Evolutionary conservation across 2,888 invertebrate genomes (phyloP).

Genomic region (Schrankia costaestrigalis): DNA sequence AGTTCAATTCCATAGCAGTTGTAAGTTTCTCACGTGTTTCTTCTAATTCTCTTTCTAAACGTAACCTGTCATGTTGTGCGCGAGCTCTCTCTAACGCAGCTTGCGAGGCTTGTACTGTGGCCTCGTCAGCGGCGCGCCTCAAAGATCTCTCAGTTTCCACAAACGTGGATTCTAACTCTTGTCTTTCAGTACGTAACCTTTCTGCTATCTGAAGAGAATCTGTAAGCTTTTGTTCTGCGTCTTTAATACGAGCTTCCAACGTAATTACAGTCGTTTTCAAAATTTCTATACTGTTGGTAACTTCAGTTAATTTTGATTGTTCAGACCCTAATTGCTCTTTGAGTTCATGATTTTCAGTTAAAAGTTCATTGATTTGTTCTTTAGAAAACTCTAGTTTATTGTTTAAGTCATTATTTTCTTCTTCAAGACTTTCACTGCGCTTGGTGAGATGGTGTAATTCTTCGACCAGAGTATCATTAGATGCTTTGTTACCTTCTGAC

Average conservation of each 20-base stretch:
- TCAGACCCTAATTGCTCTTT: slow-evolving; percentile 46
- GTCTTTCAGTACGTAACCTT: slow-evolving; percentile 58
- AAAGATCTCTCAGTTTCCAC: slow-evolving; percentile 78
- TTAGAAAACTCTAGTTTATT: slow-evolving; percentile 58
- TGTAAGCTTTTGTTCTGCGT: slow-evolving; percentile 51
- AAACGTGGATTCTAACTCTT: slow-evolving; percentile 62
- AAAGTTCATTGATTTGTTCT: slow-evolving; percentile 53
- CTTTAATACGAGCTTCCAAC: slow-evolving; percentile 53
- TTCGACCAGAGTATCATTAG: slow-evolving; percentile 79
- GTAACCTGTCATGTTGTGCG: slow-evolving; percentile 84
- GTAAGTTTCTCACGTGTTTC: slow-evolving; percentile 75
- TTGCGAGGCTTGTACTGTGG: slow-evolving; percentile 87
- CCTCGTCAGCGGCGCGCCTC: slow-evolving; percentile 85
- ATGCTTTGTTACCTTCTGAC: slow-evolving; percentile 68
- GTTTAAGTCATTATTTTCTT: slow-evolving; percentile 67
- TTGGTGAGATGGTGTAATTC: slow-evolving; percentile 68
- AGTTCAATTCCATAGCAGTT: slow-evolving; percentile 51
- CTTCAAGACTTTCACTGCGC: slow-evolving; percentile 52
- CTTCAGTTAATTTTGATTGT: slow-evolving; percentile 42
- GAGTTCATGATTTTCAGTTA: slow-evolving; percentile 51
- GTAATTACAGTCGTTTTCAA: slow-evolving; percentile 42
- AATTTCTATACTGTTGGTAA: slow-evolving; percentile 46
- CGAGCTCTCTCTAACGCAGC: slow-evolving; percentile 87
- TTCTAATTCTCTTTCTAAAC: slow-evolving; percentile 83
- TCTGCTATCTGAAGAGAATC: slow-evolving; percentile 50